These are phyloP conservation scores for Drosophila dives DNA, from an alignment of 2,888 invertebrate genomes.

Conservation along the genomic window DNA sequence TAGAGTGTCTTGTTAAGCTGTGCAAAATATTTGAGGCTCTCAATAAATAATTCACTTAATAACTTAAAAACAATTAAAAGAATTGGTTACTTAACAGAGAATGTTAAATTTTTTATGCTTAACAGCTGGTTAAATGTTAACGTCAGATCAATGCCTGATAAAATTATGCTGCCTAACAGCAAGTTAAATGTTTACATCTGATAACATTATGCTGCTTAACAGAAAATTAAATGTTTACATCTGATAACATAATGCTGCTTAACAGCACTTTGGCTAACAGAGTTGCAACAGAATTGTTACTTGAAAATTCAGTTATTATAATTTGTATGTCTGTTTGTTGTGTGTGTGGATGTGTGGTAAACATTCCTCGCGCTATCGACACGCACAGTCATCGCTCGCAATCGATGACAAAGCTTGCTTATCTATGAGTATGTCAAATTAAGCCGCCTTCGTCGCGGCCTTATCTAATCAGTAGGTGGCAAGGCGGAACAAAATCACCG, in stretches of 20 bases:
- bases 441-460: slow-evolving; percentile 27
- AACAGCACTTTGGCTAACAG: not conserved
- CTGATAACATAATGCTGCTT: not conserved
- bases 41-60: not conserved
- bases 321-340: not conserved
- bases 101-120: not conserved
- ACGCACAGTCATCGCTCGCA: slow-evolving; percentile 34
- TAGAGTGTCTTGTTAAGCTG: not conserved
- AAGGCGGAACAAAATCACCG: slow-evolving; percentile 57
- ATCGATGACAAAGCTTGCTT: slow-evolving; percentile 33
- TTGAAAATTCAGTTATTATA: not conserved
- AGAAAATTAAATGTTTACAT: not conserved
- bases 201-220: not conserved
- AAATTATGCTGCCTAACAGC: not conserved
- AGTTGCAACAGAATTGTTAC: not conserved
- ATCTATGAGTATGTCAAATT: slow-evolving; percentile 26
- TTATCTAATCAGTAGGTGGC: slow-evolving; percentile 48
- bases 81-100: not conserved
- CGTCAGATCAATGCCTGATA: not conserved
- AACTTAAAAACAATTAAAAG: not conserved
- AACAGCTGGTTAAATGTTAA: not conserved
- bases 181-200: not conserved
- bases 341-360: not conserved
- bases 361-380: slow-evolving; percentile 2
- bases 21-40: not conserved